A percentile compares a stretch with the other conserved stretches of the same genome.
Conservation (phyloP, 1,140 invertebrate species). For the Oreohelix idahoensis region DNA sequence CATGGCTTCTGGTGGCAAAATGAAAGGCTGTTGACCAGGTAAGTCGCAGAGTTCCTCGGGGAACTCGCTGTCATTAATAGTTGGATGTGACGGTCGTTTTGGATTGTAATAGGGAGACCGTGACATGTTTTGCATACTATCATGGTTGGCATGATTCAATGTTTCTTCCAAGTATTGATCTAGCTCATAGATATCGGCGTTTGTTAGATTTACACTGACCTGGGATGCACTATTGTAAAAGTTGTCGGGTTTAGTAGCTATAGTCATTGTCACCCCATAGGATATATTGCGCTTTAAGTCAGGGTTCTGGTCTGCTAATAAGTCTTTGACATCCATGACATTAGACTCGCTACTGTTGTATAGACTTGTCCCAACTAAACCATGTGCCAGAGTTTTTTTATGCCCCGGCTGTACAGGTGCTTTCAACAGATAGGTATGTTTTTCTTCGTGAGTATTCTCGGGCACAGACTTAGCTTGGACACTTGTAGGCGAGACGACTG, state of each 20-base stretch:
- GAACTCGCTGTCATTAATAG: background rate
- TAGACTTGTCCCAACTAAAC: background rate
- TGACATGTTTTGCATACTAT: background rate
- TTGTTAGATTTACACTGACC: background rate
- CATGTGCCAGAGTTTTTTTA: background rate
- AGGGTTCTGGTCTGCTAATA: background rate
- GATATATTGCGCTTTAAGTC: background rate
- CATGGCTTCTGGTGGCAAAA: background rate
- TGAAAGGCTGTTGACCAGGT: background rate
- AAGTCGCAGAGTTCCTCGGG: background rate
- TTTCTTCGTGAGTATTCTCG: background rate
- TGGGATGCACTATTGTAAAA: background rate
- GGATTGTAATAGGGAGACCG: background rate
- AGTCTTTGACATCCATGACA: background rate
- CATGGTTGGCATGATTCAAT: background rate
- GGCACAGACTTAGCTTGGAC: background rate
- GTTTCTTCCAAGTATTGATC: slow-evolving; percentile 15
- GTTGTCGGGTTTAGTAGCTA: background rate
- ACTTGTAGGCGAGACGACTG: background rate
- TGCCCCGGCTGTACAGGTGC: background rate
- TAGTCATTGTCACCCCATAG: background rate
- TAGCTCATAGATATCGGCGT: slow-evolving; percentile 2
- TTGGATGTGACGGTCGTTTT: background rate
- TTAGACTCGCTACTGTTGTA: background rate
- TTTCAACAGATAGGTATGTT: background rate